Conservation (phyloP, 2,888 invertebrate species). For the Drosophila robusta region DNA sequence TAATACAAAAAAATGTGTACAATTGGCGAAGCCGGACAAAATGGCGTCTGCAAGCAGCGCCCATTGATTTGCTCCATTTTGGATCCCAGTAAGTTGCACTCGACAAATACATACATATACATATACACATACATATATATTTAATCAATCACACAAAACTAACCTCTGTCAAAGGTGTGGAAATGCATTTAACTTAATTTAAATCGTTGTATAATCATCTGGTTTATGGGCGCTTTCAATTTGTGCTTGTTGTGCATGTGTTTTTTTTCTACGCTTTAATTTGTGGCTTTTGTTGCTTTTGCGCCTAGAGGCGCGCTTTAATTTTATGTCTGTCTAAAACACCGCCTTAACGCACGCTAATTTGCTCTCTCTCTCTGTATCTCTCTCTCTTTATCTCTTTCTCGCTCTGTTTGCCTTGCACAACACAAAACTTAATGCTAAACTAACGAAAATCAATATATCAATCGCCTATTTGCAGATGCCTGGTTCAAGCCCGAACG, state of each 20-base stretch:
- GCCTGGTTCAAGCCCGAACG: conserved; percentile 97
- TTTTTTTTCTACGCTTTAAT: neutral
- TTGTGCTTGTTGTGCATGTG: conserved; percentile 13
- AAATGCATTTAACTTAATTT: conserved; percentile 2
- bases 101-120: conserved; percentile 4
- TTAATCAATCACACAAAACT: conserved; percentile 44
- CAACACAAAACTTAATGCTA: conserved; percentile 67
- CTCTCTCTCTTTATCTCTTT: neutral
- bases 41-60: conserved; percentile 84
- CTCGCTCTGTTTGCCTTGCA: conserved; percentile 47
- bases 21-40: conserved; percentile 81
- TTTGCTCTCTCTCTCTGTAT: neutral
- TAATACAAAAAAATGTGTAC: conserved; percentile 48
- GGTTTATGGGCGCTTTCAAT: neutral
- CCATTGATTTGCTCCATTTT: conserved; percentile 84
- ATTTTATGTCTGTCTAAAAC: conserved; percentile 11
- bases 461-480: conserved; percentile 88
- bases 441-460: conserved; percentile 82
- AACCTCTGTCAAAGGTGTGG: conserved; percentile 63
- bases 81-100: conserved; percentile 84
- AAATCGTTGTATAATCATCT: conserved; percentile 31
- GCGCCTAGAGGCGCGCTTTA: conserved; percentile 28
- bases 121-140: conserved; percentile 12
- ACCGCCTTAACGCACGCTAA: conserved; percentile 50
- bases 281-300: neutral